Conservation (phyloP, 2,888 invertebrate genomes). For the Chironomus tentans region DNA sequence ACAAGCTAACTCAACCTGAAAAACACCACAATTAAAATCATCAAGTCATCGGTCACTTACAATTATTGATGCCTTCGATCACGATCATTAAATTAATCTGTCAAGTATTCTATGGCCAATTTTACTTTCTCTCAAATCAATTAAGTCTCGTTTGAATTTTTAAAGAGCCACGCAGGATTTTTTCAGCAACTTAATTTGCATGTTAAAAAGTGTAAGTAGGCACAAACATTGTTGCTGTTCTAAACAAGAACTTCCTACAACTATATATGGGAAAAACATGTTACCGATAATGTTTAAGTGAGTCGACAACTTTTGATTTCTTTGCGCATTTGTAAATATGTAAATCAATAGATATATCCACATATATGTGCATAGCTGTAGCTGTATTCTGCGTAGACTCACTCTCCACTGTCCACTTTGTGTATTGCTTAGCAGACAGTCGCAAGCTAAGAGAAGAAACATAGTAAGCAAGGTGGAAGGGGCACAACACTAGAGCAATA, state of each 20-base stretch:
- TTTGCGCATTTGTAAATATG: not conserved
- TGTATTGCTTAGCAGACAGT: not conserved
- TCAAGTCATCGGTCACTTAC: too few species aligned
- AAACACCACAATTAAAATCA: too few species aligned
- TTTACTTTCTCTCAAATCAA: too few species aligned
- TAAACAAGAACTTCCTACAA: not conserved
- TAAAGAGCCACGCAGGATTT: too few species aligned
- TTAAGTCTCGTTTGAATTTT: too few species aligned
- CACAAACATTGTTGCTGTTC: not conserved
- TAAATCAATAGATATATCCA: not conserved
- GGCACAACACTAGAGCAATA: not conserved
- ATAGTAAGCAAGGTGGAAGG: constrained; percentile 21
- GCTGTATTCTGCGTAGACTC: not conserved
- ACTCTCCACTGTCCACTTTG: not conserved
- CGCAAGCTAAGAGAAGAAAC: not conserved
- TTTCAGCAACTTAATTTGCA: too few species aligned
- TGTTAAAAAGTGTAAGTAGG: not conserved
- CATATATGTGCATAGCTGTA: not conserved
- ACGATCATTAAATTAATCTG: too few species aligned
- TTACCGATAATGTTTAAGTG: not conserved
- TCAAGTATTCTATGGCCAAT: too few species aligned
- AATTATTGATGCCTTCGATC: too few species aligned
- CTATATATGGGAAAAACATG: not conserved
- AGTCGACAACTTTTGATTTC: constrained; percentile 12
- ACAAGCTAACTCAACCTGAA: too few species aligned